Evolutionary conservation across 2,888 invertebrate genomes (phyloP), one percentile per base, ranked within the genome.

Genomic region (Tetramorium bicarinatum): DNA sequence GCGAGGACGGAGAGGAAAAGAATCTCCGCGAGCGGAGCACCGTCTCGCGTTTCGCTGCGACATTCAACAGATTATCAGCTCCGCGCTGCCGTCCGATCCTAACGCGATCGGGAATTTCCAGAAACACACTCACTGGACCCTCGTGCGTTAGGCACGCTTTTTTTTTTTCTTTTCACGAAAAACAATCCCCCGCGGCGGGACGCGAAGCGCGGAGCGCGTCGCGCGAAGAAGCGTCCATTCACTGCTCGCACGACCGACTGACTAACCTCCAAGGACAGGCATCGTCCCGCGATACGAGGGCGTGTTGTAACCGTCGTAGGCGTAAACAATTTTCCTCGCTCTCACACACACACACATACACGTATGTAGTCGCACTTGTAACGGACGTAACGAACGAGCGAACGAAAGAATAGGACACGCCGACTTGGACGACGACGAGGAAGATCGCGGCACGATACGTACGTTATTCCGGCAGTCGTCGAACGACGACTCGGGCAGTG

Each of bases 401-500:
- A n/a, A 8, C 56, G 72, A 25, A 64, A 34, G 25, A 47, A 49
- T n/a, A 34, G 54, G 15, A 38, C 61, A 34, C 66, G 83, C 21
- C 82, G 88, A 84, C 25, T n/a, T n/a, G n/a, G 66, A 34, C 29
- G 4, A 34, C 29, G 29, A 34, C 29, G 29, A 34, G 47, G 71
- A 62, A 61, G 44, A 61, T 61, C 29, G 29, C n/a, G 75, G 47
- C 49, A n/a, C 13, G 0, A 25, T 34, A 64, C 4, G 41, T 62
- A 76, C 76, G 66, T 47, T 41, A 38, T 29, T 59, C 25, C 13
- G 61, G 41, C 59, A 11, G 9, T 47, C 38, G 38, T 13, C 38
- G 1, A 18, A 71, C 62, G 54, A 83, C 72, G 84, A 80, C 82
- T 82, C 79, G 25, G 84, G 86, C 85, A 87, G 85, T 83, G 85